phyloP scores from a whole-genome alignment of 2,113 vertebrate genomes.

The Cyprinodon tularosa region DNA sequence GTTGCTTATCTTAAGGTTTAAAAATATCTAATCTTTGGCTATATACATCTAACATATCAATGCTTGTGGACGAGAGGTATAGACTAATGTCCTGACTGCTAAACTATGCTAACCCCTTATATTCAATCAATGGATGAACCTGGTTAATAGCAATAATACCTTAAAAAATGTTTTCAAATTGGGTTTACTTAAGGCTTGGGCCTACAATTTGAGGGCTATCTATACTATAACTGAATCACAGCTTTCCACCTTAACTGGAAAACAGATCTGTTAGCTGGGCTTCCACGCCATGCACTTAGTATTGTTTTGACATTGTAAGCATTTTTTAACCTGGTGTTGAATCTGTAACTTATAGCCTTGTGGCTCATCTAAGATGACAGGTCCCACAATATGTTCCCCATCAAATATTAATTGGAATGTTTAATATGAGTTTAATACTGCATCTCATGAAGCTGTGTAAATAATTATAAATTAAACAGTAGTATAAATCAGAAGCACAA shows the following conservation, averaged over 20 bases:
- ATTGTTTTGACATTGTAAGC: neutral
- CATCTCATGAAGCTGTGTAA: neutral
- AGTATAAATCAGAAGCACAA: neutral
- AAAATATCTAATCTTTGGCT: too few relatives aligned
- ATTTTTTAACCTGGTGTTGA: neutral
- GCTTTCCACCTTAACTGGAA: neutral
- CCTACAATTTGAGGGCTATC: too few relatives aligned
- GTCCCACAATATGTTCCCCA: neutral
- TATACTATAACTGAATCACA: neutral
- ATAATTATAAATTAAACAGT: neutral
- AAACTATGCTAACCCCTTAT: too few relatives aligned
- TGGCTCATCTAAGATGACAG: neutral
- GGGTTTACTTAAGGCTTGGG: too few relatives aligned
- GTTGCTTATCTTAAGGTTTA: too few relatives aligned
- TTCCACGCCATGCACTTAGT: neutral
- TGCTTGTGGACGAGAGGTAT: neutral
- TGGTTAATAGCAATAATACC: too few relatives aligned
- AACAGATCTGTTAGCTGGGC: neutral
- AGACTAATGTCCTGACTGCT: neutral
- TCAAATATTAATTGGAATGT: too few relatives aligned
- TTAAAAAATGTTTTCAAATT: too few relatives aligned
- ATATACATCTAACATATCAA: neutral
- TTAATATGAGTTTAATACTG: too few relatives aligned
- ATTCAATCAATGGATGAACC: too few relatives aligned
- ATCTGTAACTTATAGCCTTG: neutral